phyloP scores from a whole-genome alignment of 2,888 invertebrate species.

The Dicranocentrus wangi region DNA sequence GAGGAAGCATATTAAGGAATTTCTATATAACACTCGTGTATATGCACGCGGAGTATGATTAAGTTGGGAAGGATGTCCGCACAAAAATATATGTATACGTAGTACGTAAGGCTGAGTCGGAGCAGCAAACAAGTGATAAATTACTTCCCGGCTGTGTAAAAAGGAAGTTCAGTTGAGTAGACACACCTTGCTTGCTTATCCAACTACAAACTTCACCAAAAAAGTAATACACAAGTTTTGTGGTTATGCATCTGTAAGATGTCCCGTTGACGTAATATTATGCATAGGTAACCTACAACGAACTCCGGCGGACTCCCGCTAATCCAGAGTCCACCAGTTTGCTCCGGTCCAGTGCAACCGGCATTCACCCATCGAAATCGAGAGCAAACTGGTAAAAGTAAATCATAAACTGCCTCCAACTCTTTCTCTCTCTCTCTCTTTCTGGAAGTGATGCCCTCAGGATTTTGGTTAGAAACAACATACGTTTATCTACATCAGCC shows the following conservation, averaged over 20 bases:
- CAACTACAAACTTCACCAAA: too few species aligned
- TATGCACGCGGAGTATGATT: too few species aligned
- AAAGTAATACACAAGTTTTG: conserved; percentile 23
- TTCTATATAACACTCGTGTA: neutral
- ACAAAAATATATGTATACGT: too few species aligned
- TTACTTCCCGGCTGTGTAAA: conserved; percentile 54
- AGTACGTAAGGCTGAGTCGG: too few species aligned
- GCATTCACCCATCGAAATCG: conserved; percentile 38
- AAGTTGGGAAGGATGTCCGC: too few species aligned
- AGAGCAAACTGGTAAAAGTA: conserved; percentile 32
- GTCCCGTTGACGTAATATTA: too few species aligned
- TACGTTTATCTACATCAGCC: conserved; percentile 40
- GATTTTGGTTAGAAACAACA: conserved; percentile 34
- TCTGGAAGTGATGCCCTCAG: conserved; percentile 31
- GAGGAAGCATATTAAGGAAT: neutral
- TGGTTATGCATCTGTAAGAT: too few species aligned
- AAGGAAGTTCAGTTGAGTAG: conserved; percentile 54
- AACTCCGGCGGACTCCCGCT: too few species aligned
- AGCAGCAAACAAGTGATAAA: conserved; percentile 48
- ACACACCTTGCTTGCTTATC: conserved; percentile 49
- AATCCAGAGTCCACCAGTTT: too few species aligned
- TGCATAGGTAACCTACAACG: too few species aligned
- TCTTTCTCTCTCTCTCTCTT: neutral
- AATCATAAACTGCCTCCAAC: conserved; percentile 16
- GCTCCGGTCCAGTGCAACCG: too few species aligned